Evolutionary conservation across 2,888 invertebrate genomes (phyloP).

Genomic region (Mimas tiliae): DNA sequence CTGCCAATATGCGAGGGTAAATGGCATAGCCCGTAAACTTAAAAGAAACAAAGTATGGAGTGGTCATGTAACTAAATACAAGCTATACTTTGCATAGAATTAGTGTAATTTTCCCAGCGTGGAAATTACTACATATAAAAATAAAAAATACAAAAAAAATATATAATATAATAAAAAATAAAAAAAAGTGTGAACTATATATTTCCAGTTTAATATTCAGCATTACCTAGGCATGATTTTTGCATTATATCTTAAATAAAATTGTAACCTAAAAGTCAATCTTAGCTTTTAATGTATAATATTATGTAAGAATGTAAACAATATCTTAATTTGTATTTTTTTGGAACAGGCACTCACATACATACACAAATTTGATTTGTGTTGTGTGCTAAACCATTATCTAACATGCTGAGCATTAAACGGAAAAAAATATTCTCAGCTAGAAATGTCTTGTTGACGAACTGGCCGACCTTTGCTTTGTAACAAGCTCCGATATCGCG

Average conservation of each 20-base stretch:
- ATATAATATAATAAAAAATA: slow-evolving; percentile 45
- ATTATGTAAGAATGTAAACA: slow-evolving; percentile 55
- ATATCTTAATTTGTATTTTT: slow-evolving; percentile 57
- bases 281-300: slow-evolving; percentile 78
- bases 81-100: slow-evolving; percentile 97
- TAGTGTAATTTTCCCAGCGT: slow-evolving; percentile 93
- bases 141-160: slow-evolving; percentile 60
- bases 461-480: slow-evolving; percentile 82
- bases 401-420: slow-evolving; percentile 83
- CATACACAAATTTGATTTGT: slow-evolving; percentile 60
- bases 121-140: slow-evolving; percentile 81
- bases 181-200: slow-evolving; percentile 80
- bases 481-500: slow-evolving; percentile 68
- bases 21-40: slow-evolving; percentile 83
- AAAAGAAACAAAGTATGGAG: slow-evolving; percentile 82
- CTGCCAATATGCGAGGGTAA: slow-evolving; percentile 83
- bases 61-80: slow-evolving; percentile 86
- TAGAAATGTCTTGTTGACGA: slow-evolving; percentile 81
- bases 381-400: slow-evolving; percentile 70
- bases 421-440: slow-evolving; percentile 83
- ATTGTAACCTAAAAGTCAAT: slow-evolving; percentile 68
- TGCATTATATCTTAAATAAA: slow-evolving; percentile 73
- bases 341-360: slow-evolving; percentile 53
- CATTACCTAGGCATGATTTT: slow-evolving; percentile 82
- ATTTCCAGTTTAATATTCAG: slow-evolving; percentile 85